Percentiles rank a stretch among this genome's conserved stretches.
These are phyloP conservation scores for Dasypolia templi DNA, from an alignment of 2,888 invertebrate species.

Conservation along the genomic window DNA sequence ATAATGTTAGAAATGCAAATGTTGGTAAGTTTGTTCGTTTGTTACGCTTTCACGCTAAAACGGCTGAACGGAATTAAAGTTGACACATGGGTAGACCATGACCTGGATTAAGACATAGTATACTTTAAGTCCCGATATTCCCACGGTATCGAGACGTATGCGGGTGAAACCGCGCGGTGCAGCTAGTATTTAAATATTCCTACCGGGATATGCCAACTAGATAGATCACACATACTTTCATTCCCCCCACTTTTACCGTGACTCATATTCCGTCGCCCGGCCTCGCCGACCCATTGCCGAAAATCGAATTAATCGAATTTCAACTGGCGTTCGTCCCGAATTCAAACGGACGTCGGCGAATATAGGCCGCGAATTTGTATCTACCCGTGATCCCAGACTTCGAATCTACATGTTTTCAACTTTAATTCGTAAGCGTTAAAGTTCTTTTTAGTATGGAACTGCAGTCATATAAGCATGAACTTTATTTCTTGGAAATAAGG, in stretches of 20 bases:
- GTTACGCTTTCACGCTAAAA: no score
- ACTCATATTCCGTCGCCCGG: slow-evolving; percentile 43
- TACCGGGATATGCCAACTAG: slow-evolving; percentile 45
- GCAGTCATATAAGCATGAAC: neutral
- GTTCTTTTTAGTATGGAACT: neutral
- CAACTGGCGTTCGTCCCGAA: slow-evolving; percentile 76
- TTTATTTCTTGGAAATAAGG: slow-evolving; percentile 14
- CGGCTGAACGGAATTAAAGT: no score
- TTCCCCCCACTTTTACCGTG: slow-evolving; percentile 49
- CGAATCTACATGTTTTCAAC: slow-evolving; percentile 19
- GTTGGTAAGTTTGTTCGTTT: no score
- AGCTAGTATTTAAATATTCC: neutral
- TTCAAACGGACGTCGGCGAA: slow-evolving; percentile 77
- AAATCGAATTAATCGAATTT: slow-evolving; percentile 78
- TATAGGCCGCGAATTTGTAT: slow-evolving; percentile 73
- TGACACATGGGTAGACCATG: no score
- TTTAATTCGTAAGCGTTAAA: neutral
- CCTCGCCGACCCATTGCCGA: slow-evolving; percentile 67
- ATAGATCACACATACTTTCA: slow-evolving; percentile 36
- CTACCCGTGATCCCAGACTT: slow-evolving; percentile 51
- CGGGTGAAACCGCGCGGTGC: no score
- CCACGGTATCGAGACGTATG: no score
- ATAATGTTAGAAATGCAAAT: no score
- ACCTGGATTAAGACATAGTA: no score
- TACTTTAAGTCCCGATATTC: no score